phyloP scores from a whole-genome alignment of 2,888 invertebrate species.

The Digitonthophagus gazella region DNA sequence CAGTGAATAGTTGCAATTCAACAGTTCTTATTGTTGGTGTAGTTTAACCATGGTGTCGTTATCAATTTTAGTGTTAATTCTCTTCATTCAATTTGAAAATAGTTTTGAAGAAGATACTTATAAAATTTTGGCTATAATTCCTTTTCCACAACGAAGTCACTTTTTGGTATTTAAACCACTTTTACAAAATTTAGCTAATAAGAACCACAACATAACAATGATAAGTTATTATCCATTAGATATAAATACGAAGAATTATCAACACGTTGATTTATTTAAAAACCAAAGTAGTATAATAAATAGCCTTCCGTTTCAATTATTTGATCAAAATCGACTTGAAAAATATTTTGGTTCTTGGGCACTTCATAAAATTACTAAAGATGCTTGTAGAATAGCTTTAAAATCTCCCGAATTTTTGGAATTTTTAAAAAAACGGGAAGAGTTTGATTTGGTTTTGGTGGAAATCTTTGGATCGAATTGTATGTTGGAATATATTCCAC shows the following conservation, averaged over 20 bases:
- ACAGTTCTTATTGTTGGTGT: too few species aligned
- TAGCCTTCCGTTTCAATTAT: slow-evolving; percentile 10
- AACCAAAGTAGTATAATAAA: slow-evolving; percentile 19
- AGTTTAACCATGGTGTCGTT: too few species aligned
- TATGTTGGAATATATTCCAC: slow-evolving; percentile 61
- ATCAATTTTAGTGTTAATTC: background rate
- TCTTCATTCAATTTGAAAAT: background rate
- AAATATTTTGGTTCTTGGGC: slow-evolving; percentile 7
- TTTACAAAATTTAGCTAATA: slow-evolving; percentile 58
- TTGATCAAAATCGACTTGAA: background rate
- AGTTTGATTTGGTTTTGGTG: slow-evolving; percentile 63
- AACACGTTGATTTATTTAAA: slow-evolving; percentile 29
- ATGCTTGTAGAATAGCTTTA: slow-evolving; percentile 25
- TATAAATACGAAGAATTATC: slow-evolving; percentile 27
- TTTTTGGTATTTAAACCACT: slow-evolving; percentile 64
- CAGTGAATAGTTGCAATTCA: too few species aligned
- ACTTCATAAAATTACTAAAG: slow-evolving; percentile 14
- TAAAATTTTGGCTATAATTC: slow-evolving; percentile 64
- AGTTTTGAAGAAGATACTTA: slow-evolving; percentile 35
- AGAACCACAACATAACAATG: slow-evolving; percentile 68
- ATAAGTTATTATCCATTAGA: slow-evolving; percentile 60
- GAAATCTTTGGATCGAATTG: slow-evolving; percentile 72
- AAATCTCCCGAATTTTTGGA: slow-evolving; percentile 45
- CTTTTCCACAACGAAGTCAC: slow-evolving; percentile 69
- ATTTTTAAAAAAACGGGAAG: slow-evolving; percentile 48